Evolutionary conservation across 2,113 vertebrate genomes (phyloP).

Genomic region (Oxyruncus cristatus): DNA sequence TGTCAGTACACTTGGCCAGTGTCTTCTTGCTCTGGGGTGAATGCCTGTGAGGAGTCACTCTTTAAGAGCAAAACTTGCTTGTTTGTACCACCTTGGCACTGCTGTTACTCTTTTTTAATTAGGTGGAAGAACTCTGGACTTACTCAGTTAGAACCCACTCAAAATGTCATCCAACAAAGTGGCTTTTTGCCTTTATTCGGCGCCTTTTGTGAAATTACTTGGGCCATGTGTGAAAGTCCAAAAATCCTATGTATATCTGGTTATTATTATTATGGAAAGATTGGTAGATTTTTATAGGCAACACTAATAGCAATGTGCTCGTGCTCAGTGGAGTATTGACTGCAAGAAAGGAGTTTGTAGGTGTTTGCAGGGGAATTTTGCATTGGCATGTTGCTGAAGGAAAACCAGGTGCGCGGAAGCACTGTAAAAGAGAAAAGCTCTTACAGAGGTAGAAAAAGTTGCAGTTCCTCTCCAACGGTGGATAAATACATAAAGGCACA

Average conservation of each 20-base stretch:
- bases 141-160: neutral
- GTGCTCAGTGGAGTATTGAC: neutral
- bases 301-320: neutral
- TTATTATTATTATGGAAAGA: neutral
- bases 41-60: neutral
- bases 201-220: neutral
- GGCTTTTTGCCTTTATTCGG: neutral
- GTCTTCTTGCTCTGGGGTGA: neutral
- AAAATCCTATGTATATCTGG: neutral
- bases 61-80: neutral
- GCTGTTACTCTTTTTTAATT: neutral
- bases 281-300: neutral
- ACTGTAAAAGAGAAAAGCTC: neutral
- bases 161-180: neutral
- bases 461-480: neutral
- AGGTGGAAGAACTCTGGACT: neutral
- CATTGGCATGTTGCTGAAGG: neutral
- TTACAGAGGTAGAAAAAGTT: neutral
- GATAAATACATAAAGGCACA: slow-evolving; percentile 10
- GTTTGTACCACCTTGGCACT: neutral
- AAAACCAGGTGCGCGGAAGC: neutral
- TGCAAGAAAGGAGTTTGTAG: neutral
- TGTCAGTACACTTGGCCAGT: neutral
- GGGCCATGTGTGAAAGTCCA: neutral
- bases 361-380: neutral